Base-by-base conservation (phyloP, 1,140 invertebrate species). In the Lethrus apterus region DNA sequence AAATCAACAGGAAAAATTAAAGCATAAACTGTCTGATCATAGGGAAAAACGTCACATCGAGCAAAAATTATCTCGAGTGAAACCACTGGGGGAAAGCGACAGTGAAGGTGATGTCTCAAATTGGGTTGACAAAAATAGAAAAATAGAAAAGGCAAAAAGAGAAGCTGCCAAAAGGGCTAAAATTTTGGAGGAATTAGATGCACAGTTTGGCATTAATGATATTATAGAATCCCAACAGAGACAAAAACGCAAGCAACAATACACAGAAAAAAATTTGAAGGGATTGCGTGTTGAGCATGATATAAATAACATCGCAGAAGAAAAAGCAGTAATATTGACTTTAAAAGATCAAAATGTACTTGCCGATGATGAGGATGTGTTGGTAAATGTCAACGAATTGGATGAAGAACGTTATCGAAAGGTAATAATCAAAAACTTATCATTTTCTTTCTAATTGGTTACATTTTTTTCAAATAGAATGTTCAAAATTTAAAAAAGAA, bases 371-470 rank as follows among this genome's bases (percentile, higher is more conserved):
- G 78, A 78, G 2, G 96, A 99, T 71, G 83, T 91, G 10, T 73
- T 99, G 15, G 80, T 98, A 15, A 99, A 98, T 74, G 90, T 98
- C 2, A 99, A 98, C 67, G 82, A 98, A 63, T 62, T 92, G 0
- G 95, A 99, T 63, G 81, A 94, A 59, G 95, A 99, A 67, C 77
- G 79, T 40, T 91, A 93, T 61, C 85, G 87, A 56, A 88, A 86
- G 71, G 79, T 80, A n/a, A n/a, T n/a, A n/a, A n/a, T n/a, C n/a
- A n/a, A n/a, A n/a, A n/a, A n/a, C n/a, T n/a, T n/a, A n/a, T n/a
- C n/a, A n/a, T n/a, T n/a, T n/a, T n/a, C n/a, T n/a, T n/a, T n/a
- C n/a, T n/a, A n/a, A n/a, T n/a, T n/a, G n/a, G n/a, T n/a, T n/a
- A n/a, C n/a, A n/a, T n/a, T n/a, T n/a, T n/a, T n/a, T n/a, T n/a